These are phyloP conservation scores for Tetranychus cinnabarinus DNA, from an alignment of 1,140 invertebrate genomes.

Conservation along the genomic window DNA sequence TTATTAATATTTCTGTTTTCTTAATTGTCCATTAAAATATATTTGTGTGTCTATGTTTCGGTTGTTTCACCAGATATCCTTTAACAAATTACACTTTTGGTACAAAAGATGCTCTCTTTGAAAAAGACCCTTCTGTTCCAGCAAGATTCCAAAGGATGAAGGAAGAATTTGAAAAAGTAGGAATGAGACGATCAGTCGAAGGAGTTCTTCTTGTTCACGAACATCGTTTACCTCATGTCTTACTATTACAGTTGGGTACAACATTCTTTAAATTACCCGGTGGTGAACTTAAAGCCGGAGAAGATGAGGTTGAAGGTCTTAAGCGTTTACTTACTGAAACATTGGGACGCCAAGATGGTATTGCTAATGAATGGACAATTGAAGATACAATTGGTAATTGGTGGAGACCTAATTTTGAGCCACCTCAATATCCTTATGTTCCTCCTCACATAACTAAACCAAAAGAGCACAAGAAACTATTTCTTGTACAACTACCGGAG, in stretches of 20 bases:
- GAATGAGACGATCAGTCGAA: conserved; percentile 88
- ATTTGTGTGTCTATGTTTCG: not conserved
- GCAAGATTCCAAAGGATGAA: conserved; percentile 93
- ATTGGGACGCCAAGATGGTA: conserved; percentile 82
- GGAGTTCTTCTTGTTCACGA: conserved; percentile 92
- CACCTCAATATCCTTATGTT: conserved; percentile 93
- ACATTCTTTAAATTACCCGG: conserved; percentile 99
- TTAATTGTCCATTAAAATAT: no score
- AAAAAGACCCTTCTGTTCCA: conserved; percentile 93
- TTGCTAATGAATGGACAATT: conserved; percentile 88
- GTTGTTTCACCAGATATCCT: conserved; percentile 32
- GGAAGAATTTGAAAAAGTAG: conserved; percentile 94
- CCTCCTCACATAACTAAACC: conserved; percentile 98
- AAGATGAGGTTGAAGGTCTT: conserved; percentile 92
- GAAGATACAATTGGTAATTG: conserved; percentile 98
- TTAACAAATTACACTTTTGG: conserved; percentile 98
- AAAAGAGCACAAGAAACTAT: conserved; percentile 95
- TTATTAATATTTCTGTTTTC: no score
- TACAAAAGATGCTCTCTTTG: conserved; percentile 93
- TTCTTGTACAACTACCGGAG: conserved; percentile 88
- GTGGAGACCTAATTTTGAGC: conserved; percentile 99
- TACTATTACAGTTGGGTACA: conserved; percentile 86
- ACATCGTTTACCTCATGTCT: conserved; percentile 87
- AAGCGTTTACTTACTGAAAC: conserved; percentile 81
- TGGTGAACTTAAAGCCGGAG: conserved; percentile 84